Conservation (phyloP, 2,888 invertebrate genomes). For the Erebia epiphron region DNA sequence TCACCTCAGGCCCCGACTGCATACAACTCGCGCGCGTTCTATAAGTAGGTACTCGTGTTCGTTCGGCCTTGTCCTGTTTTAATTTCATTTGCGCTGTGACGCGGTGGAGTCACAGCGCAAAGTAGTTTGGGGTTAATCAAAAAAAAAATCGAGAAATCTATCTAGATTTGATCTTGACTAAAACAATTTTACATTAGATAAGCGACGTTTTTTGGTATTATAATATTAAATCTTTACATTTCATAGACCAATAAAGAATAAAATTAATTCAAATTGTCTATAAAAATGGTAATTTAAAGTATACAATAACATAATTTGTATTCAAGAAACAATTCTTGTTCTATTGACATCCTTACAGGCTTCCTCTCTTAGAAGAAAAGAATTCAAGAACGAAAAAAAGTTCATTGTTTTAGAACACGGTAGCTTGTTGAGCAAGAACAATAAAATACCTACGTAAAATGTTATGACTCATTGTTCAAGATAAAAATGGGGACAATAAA, state of each 20-base stretch:
- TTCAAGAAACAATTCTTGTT: conserved; percentile 24
- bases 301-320: conserved; percentile 29
- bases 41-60: no score
- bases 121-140: no score
- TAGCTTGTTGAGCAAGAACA: conserved; percentile 33
- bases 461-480: conserved; percentile 33
- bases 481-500: conserved; percentile 25
- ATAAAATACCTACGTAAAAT: conserved; percentile 26
- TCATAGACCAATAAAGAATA: neutral
- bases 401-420: conserved; percentile 27
- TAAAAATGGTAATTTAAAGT: conserved; percentile 25
- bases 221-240: neutral
- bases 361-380: conserved; percentile 26
- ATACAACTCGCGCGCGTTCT: no score
- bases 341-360: conserved; percentile 24
- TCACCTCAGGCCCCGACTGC: no score
- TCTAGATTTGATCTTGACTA: neutral
- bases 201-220: neutral
- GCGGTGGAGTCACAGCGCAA: no score
- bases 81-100: no score
- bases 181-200: neutral
- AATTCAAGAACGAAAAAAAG: conserved; percentile 24
- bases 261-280: conserved; percentile 1
- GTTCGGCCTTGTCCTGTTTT: no score
- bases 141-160: no score